Evolutionary conservation across 1,140 invertebrate genomes (phyloP), one percentile per base, ranked within the genome.

Genomic region (Thaumetopoea pityocampa): DNA sequence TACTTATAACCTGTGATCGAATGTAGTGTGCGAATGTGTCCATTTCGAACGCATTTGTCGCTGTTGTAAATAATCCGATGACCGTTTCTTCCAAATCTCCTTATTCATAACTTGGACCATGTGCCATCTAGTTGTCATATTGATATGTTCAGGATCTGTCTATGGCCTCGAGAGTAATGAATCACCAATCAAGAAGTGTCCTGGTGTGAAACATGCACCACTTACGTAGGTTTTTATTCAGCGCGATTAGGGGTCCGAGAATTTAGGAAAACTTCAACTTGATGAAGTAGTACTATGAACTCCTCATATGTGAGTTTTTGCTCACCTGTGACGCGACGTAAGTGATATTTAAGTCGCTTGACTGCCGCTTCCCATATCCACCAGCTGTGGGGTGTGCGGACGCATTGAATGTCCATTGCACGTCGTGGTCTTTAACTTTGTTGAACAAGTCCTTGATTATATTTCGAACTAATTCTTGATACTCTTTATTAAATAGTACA

Each of bases 21-120:
- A 9, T 16, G 40, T 27, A 22, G 19, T 19, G 22, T 7, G 8
- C 6, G 6, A n/a, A 26, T 14, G 10, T n/a, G 12, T 22, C 51
- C 67, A 67, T 42, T 68, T 74, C 5, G 22, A 15, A 19, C 51
- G 10, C 3, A 27, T 22, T 41, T 70, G 56, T 1, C 52, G 30
- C 10, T 29, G 44, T 8, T 22, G 12, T 11, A 74, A 19, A 41
- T 72, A 69, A 9, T 72, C 59, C 4, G 18, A 14, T 10, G 45
- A 38, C 55, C 67, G 68, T 5, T 29, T 15, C n/a, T 47, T 59
- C 67, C 66, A 72, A 47, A 78, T 59, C 9, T 42, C 8, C 11
- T 56, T 19, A 5, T 24, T 20, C 18, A 56, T 51, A 2, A 16
- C 3, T 15, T 51, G 36, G 3, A 35, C 5, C 0, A 51, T 15